phyloP scores from a whole-genome alignment of 2,888 invertebrate genomes.

The Leptopilina syphax region DNA sequence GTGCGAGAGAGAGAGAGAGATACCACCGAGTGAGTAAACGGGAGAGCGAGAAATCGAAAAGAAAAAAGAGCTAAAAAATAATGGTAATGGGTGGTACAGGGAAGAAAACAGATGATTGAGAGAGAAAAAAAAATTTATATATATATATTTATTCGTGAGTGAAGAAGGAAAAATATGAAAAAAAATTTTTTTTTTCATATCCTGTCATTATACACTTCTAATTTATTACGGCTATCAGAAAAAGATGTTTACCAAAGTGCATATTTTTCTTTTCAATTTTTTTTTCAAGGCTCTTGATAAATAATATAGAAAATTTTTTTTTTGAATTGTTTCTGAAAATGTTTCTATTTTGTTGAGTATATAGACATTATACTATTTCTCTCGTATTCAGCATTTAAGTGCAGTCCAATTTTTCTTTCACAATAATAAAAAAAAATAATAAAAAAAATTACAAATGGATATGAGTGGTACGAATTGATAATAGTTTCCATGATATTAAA shows the following conservation, averaged over 20 bases:
- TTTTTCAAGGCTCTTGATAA: not conserved
- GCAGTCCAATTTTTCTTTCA: too few relatives aligned
- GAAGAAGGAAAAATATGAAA: slow-evolving; percentile 9
- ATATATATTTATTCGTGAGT: slow-evolving; percentile 1
- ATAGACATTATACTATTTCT: too few relatives aligned
- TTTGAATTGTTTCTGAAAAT: too few relatives aligned
- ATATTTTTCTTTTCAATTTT: not conserved
- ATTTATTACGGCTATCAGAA: not conserved
- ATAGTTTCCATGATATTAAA: too few relatives aligned
- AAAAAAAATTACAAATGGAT: too few relatives aligned
- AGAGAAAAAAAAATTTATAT: not conserved
- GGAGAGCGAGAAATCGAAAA: slow-evolving; percentile 41
- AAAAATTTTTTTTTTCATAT: slow-evolving; percentile 16
- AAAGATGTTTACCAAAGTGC: not conserved
- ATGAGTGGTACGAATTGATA: too few relatives aligned
- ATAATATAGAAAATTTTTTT: not conserved
- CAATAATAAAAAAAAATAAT: too few relatives aligned
- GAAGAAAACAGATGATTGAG: slow-evolving; percentile 39
- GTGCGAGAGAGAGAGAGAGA: slow-evolving; percentile 32
- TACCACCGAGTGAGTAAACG: slow-evolving; percentile 22
- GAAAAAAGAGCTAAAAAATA: slow-evolving; percentile 29
- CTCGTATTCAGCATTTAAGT: too few relatives aligned
- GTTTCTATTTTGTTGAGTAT: too few relatives aligned
- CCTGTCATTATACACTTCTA: not conserved
- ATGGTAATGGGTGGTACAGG: slow-evolving; percentile 36